Evolutionary conservation across 2,797 vertebrate genomes (phyloP), one percentile per base, ranked within the genome.

Genomic region (Lophius americanus): DNA sequence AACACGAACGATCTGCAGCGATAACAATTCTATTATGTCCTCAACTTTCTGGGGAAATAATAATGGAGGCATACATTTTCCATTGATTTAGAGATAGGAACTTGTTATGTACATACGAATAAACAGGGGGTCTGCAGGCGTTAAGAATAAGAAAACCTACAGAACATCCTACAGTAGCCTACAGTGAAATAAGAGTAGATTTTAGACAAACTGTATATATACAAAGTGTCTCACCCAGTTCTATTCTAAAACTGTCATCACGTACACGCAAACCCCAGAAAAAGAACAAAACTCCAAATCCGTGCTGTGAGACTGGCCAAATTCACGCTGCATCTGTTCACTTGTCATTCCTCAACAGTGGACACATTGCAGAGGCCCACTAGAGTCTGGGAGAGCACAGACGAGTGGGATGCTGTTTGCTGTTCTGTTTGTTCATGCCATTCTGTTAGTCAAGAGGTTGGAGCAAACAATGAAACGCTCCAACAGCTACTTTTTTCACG

Each of bases 291-390:
- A 70, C 73, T 86, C 79, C 75, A 87, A 23, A 88, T 89, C 79
- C 76, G 67, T 60, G 64, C 70, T 82, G 83, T 83, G 83, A 86
- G 70, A 77, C 61, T 36, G 70, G 74, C 81, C 81, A 82, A 81
- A 84, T 88, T 88, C 79, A 63, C 44, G 74, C 50, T 82, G 87
- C 90, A 87, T 90, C 87, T 88, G 87, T 81, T 88, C 78, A 6
- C 77, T 75, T 64, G 46, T 83, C 79, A 86, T 81, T 88, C 86
- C 75, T 85, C 76, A 76, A 64, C 68, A 38, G 79, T 71, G 60
- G 83, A 80, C 79, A 83, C 78, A 85, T 77, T 77, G 80, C 70
- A 38, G 69, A 61, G 47, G 59, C 63, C 74, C 71, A 51, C 70
- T 10, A 12, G 46, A 69, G 78, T 67, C 53, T 35, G 42, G 70